Conservation (phyloP, 1,140 invertebrate species). For the Hyles euphorbiae region DNA sequence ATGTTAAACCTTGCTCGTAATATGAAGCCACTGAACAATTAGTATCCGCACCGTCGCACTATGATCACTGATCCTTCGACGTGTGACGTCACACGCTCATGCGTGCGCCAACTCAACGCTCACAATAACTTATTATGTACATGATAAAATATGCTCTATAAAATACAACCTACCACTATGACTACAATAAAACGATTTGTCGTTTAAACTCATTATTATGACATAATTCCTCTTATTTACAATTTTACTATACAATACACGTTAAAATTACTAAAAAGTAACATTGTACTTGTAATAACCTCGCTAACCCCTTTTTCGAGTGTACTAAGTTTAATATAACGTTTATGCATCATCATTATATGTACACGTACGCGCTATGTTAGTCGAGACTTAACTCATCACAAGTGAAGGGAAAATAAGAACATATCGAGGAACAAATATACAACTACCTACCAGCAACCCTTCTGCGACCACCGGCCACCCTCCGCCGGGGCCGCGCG, state of each 20-base stretch:
- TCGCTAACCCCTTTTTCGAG: conserved; percentile 60
- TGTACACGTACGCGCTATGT: conserved; percentile 54
- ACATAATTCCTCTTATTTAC: conserved; percentile 74
- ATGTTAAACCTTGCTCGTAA: conserved; percentile 35
- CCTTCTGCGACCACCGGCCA: conserved; percentile 28
- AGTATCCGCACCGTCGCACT: background rate
- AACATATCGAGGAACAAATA: conserved; percentile 69
- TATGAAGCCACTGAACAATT: conserved; percentile 5
- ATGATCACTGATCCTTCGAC: too few species aligned
- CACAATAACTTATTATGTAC: conserved; percentile 62
- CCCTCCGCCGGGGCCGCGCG: conserved; percentile 37
- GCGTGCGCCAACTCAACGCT: conserved; percentile 13
- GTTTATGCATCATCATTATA: conserved; percentile 29
- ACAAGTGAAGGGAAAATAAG: conserved; percentile 58
- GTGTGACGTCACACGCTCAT: too few species aligned
- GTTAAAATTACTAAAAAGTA: conserved; percentile 68
- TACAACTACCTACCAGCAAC: conserved; percentile 54
- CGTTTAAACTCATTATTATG: conserved; percentile 70
- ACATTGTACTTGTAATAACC: conserved; percentile 67
- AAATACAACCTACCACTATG: conserved; percentile 66
- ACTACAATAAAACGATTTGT: conserved; percentile 73
- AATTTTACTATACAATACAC: conserved; percentile 70
- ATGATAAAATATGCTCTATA: conserved; percentile 56
- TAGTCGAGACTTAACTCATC: conserved; percentile 71
- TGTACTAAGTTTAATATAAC: conserved; percentile 55